A percentile compares a stretch with the other conserved stretches of the same genome.
Conservation (phyloP, 2,888 invertebrate species). For the Melanostoma scalare region DNA sequence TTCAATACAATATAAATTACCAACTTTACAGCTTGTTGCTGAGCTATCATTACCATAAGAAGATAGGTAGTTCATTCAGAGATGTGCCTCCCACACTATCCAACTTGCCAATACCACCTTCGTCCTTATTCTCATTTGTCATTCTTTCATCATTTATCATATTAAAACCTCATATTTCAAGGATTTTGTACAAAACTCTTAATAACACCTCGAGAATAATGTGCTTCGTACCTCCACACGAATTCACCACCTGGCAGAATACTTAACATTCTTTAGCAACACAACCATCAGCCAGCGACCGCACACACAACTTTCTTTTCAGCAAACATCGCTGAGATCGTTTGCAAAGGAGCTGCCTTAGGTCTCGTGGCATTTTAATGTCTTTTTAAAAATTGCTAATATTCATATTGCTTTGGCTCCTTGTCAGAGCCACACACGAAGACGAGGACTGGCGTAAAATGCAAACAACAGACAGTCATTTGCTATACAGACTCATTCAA, state of each 20-base stretch:
- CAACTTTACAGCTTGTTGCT: too few species aligned
- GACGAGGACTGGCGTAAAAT: conserved; percentile 31
- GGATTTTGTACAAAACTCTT: conserved; percentile 54
- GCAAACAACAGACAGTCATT: conserved; percentile 51
- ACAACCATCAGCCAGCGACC: conserved; percentile 10
- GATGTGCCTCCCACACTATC: too few species aligned
- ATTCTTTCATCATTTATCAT: conserved; percentile 59
- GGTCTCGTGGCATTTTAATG: conserved; percentile 65
- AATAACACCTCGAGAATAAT: conserved; percentile 38
- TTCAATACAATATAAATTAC: too few species aligned
- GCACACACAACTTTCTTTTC: conserved; percentile 3
- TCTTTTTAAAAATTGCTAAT: conserved; percentile 71
- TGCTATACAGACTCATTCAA: conserved; percentile 16
- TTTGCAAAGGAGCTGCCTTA: not conserved
- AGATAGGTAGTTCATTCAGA: too few species aligned
- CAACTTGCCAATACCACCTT: too few species aligned
- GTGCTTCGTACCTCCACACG: conserved; percentile 6
- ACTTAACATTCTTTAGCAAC: conserved; percentile 55
- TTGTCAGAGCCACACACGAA: conserved; percentile 55
- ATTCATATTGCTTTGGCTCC: conserved; percentile 61
- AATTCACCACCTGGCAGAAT: conserved; percentile 62
- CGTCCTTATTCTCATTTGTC: conserved; percentile 19
- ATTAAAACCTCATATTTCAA: conserved; percentile 69
- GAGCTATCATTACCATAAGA: too few species aligned
- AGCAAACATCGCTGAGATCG: conserved; percentile 26